Percentiles rank a stretch among this genome's conserved stretches.
Conservation (phyloP, 2,888 invertebrate species). For the Rhamnusium bicolor region DNA sequence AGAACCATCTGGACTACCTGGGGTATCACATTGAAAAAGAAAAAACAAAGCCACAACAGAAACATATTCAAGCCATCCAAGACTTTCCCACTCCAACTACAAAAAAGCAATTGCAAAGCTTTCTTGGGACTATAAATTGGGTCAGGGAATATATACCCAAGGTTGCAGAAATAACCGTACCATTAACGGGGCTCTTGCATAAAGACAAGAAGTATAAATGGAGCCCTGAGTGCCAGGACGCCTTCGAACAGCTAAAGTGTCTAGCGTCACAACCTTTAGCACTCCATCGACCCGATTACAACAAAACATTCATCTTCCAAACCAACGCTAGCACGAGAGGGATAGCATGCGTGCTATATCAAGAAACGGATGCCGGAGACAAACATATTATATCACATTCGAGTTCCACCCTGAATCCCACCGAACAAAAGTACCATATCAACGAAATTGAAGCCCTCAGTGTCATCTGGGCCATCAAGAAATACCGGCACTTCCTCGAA, state of each 20-base stretch:
- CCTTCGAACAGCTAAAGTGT: background rate
- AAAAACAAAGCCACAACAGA: background rate
- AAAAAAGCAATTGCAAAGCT: conserved; percentile 24
- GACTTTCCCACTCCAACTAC: background rate
- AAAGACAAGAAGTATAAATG: background rate
- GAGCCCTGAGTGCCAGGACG: background rate
- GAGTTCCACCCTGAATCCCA: conserved; percentile 35
- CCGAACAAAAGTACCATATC: conserved; percentile 44
- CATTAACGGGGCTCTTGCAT: background rate
- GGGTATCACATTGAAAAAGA: conserved; percentile 14
- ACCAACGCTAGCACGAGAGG: background rate
- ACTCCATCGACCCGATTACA: too few relatives aligned
- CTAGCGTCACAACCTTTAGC: too few relatives aligned
- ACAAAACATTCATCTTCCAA: background rate
- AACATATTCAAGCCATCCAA: background rate
- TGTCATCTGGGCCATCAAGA: conserved; percentile 50
- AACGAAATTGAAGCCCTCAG: conserved; percentile 54
- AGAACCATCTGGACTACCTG: conserved; percentile 20
- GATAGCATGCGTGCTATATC: background rate
- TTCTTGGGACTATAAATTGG: conserved; percentile 31
- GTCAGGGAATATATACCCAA: conserved; percentile 31
- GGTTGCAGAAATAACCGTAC: background rate
- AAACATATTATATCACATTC: conserved; percentile 43
- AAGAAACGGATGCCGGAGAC: background rate
- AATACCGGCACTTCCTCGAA: conserved; percentile 51